Evolutionary conservation across 1,140 invertebrate species (phyloP).

Genomic region (Leptopilina clavipes): DNA sequence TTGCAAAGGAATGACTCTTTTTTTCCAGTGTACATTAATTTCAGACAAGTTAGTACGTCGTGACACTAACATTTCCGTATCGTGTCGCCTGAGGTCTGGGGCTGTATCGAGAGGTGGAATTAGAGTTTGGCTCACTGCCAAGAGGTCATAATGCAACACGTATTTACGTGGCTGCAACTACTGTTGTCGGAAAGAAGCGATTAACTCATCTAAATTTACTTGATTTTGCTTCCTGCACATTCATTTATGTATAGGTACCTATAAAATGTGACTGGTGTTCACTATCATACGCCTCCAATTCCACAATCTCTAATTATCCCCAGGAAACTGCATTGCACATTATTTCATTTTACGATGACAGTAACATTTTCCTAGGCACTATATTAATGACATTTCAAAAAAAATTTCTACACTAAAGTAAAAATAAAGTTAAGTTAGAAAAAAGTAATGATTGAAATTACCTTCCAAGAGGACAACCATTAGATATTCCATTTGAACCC

Average conservation of each 20-base stretch:
- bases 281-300: background rate
- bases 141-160: constrained; percentile 54
- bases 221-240: background rate
- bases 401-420: too few species aligned
- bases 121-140: constrained; percentile 50
- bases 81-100: background rate
- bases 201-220: constrained; percentile 35
- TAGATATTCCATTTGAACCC: too few species aligned
- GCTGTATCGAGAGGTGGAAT: constrained; percentile 40
- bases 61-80: constrained; percentile 5
- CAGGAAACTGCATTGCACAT: background rate
- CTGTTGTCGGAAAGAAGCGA: constrained; percentile 41
- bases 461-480: too few species aligned
- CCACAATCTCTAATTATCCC: background rate
- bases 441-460: too few species aligned
- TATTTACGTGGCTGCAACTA: constrained; percentile 52
- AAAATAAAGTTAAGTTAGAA: too few species aligned
- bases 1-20: background rate
- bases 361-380: too few species aligned
- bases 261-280: background rate
- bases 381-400: too few species aligned
- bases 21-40: background rate
- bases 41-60: background rate
- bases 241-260: background rate
- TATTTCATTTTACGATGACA: too few species aligned